Evolutionary conservation across 2,888 invertebrate species (phyloP).

Genomic region (Nomada lathburiana): DNA sequence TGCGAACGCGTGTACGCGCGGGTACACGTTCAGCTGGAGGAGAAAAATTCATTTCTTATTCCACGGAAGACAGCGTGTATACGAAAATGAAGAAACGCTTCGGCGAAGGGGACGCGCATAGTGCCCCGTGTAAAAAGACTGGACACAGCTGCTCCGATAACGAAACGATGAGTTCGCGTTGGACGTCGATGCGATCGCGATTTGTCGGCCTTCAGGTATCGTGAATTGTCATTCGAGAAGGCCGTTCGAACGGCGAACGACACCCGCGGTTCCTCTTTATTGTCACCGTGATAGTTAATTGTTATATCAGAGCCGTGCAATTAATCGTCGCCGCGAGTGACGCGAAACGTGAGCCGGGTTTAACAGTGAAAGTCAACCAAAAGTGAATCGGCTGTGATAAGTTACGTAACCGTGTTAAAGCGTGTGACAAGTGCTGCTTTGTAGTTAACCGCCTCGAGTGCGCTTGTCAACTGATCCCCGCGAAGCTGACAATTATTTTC

Average conservation of each 20-base stretch:
- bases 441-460: neutral
- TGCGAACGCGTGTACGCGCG: too few relatives aligned
- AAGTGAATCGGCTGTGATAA: slow-evolving; percentile 80
- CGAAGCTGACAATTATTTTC: too few relatives aligned
- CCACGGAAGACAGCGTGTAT: too few relatives aligned
- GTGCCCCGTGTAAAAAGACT: neutral
- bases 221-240: too few relatives aligned
- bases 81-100: neutral
- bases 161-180: slow-evolving; percentile 24
- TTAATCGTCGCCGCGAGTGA: neutral
- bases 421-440: slow-evolving; percentile 9
- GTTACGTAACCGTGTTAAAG: slow-evolving; percentile 63
- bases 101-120: neutral
- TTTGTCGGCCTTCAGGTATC: neutral
- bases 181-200: neutral
- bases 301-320: slow-evolving; percentile 1
- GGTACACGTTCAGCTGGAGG: too few relatives aligned
- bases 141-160: neutral
- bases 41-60: too few relatives aligned
- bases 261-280: neutral
- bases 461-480: neutral
- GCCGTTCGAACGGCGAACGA: neutral
- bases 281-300: too few relatives aligned
- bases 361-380: slow-evolving; percentile 76
- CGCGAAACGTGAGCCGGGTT: neutral